A percentile compares a stretch with the other conserved stretches of the same genome.
phyloP scores from a whole-genome alignment of 2,113 vertebrate genomes.

The Channa maculata region DNA sequence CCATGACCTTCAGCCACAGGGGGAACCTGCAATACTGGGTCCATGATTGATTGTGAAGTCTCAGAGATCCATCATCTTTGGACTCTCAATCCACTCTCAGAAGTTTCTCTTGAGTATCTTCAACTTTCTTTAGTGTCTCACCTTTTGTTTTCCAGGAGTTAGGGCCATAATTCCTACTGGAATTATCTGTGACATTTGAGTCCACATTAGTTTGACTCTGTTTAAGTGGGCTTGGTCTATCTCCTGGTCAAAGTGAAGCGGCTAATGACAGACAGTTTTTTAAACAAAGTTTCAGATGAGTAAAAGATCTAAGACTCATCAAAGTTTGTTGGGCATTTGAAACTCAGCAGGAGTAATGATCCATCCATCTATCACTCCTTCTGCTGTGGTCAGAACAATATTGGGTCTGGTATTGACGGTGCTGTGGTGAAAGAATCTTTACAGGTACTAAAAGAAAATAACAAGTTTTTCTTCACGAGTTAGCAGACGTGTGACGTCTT shows the following conservation, averaged over 20 bases:
- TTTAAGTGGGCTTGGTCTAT: neutral
- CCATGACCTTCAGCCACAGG: too few species aligned
- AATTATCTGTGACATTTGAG: neutral
- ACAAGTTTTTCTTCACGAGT: neutral
- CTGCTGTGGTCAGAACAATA: neutral
- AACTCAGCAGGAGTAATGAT: conserved; percentile 1
- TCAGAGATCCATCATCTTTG: neutral
- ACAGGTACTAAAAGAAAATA: neutral
- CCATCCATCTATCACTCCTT: neutral
- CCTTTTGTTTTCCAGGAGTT: neutral
- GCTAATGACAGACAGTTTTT: neutral
- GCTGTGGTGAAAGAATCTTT: neutral
- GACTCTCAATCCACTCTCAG: neutral
- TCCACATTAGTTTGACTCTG: neutral
- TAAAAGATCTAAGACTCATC: conserved; percentile 6
- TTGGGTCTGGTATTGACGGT: neutral
- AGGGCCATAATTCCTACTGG: neutral
- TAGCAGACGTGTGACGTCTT: neutral
- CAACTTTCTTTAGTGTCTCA: neutral
- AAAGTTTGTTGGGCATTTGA: neutral
- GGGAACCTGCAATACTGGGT: too few species aligned
- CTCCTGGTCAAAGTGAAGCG: conserved; percentile 2
- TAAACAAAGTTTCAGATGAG: neutral
- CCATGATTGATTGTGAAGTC: too few species aligned
- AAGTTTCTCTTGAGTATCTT: neutral